Evolutionary conservation across 2,113 vertebrate species (phyloP).

Genomic region (Turdus rufiventris): DNA sequence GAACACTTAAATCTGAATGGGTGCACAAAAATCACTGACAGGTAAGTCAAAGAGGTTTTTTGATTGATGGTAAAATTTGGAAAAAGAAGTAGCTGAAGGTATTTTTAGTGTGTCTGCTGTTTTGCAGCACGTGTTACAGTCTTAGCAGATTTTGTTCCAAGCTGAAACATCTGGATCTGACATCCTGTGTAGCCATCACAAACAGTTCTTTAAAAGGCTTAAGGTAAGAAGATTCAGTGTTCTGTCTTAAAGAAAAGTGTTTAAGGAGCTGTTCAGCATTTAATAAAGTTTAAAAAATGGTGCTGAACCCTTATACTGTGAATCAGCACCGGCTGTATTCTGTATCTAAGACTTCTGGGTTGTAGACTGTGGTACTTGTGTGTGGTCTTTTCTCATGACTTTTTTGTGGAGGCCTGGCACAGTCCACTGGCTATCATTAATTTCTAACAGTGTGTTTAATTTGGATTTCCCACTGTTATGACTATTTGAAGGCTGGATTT

Average conservation of each 20-base stretch:
- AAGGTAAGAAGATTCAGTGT: constrained; percentile 76
- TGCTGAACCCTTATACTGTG: neutral
- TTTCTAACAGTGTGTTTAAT: constrained; percentile 60
- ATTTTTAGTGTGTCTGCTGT: constrained; percentile 66
- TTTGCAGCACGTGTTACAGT: constrained; percentile 87
- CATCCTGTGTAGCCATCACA: constrained; percentile 91
- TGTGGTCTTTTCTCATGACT: constrained; percentile 43
- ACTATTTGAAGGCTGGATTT: constrained; percentile 63
- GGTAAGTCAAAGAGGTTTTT: constrained; percentile 56
- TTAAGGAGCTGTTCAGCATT: constrained; percentile 1
- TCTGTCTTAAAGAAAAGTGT: neutral
- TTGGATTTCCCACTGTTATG: constrained; percentile 60
- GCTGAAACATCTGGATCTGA: constrained; percentile 92
- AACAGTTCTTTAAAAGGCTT: constrained; percentile 92
- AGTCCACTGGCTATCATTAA: constrained; percentile 34
- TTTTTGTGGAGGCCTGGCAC: constrained; percentile 34
- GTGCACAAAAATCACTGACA: constrained; percentile 96
- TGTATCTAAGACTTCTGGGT: neutral
- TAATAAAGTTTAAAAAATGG: neutral
- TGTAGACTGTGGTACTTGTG: neutral
- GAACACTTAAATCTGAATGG: constrained; percentile 93
- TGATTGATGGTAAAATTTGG: neutral
- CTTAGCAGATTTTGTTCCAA: constrained; percentile 96
- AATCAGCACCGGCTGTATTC: neutral
- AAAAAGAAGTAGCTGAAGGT: constrained; percentile 58